Evolutionary conservation across 2,113 vertebrate genomes (phyloP).

Genomic region (Ictalurus furcatus): DNA sequence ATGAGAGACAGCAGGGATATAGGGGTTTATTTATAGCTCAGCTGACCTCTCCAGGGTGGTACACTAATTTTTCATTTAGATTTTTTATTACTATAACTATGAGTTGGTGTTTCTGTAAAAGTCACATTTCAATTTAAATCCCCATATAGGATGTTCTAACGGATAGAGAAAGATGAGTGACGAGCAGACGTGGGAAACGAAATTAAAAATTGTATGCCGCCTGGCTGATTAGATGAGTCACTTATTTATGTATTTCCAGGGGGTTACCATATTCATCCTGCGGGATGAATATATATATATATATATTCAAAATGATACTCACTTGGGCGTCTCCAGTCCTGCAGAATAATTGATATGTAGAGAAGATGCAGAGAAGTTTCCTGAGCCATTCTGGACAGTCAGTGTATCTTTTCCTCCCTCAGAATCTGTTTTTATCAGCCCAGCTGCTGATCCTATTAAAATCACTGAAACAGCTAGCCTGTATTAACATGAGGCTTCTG

Average conservation of each 20-base stretch:
- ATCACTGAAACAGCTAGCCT: neutral
- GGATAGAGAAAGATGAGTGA: neutral
- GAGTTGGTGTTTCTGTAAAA: neutral
- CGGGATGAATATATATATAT: no score
- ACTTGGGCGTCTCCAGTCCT: neutral
- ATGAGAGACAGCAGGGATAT: slow-evolving; percentile 72
- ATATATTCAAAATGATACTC: neutral
- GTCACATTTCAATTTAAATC: neutral
- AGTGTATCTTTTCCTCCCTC: neutral
- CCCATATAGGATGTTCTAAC: neutral
- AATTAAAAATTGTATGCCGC: neutral
- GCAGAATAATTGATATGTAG: neutral
- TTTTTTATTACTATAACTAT: slow-evolving; percentile 35
- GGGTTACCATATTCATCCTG: slow-evolving; percentile 2
- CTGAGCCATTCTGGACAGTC: neutral
- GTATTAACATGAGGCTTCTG: neutral
- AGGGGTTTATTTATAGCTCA: slow-evolving; percentile 68
- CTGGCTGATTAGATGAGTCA: slow-evolving; percentile 1
- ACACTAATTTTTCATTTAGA: slow-evolving; percentile 55
- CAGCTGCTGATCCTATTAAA: neutral
- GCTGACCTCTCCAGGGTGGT: slow-evolving; percentile 56
- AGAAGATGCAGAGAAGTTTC: neutral
- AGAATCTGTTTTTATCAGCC: neutral
- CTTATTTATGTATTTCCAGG: slow-evolving; percentile 22
- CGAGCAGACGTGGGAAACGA: neutral